Conservation (phyloP, 2,888 invertebrate genomes). For the Cataglyphis livida region DNA sequence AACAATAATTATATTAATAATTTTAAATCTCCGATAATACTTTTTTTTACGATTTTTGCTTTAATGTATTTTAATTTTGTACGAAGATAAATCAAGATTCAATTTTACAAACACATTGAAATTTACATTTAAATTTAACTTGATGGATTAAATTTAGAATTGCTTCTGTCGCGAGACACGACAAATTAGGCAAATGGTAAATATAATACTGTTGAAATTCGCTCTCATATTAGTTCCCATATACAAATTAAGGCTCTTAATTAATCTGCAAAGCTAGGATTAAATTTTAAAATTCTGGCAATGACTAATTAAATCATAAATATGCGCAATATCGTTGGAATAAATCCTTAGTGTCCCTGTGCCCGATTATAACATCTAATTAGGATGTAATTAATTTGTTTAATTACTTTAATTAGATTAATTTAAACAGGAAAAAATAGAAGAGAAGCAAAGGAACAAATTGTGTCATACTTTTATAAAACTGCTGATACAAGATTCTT, state of each 20-base stretch:
- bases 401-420: background rate
- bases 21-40: background rate
- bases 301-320: slow-evolving; percentile 4
- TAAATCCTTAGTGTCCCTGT: background rate
- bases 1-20: background rate
- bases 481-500: background rate
- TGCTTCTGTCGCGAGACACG: background rate
- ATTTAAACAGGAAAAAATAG: background rate
- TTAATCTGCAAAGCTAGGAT: background rate
- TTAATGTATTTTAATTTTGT: background rate
- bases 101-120: background rate
- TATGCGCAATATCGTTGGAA: background rate
- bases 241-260: background rate
- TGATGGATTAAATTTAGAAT: background rate
- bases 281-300: background rate
- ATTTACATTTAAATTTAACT: background rate
- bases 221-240: background rate
- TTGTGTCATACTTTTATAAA: background rate
- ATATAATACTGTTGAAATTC: slow-evolving; percentile 3
- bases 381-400: background rate
- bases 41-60: background rate
- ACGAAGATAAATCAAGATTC: background rate
- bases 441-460: background rate
- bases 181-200: slow-evolving; percentile 19
- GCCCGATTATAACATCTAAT: background rate